Evolutionary conservation across 1,140 invertebrate species (phyloP).

Genomic region (Anagrus nilaparvatae): DNA sequence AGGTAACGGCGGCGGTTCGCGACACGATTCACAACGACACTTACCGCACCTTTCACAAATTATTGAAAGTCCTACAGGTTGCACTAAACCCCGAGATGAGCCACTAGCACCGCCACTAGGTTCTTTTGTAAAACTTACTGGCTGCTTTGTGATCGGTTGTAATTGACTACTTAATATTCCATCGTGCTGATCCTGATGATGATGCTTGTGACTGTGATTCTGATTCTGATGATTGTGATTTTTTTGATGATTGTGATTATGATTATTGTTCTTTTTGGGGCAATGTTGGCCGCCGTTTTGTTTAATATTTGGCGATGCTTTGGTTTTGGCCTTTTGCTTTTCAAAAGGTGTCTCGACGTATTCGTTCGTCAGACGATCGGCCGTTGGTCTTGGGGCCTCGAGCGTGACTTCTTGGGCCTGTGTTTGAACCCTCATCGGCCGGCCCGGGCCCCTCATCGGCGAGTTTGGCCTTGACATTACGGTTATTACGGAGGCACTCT

Average conservation of each 20-base stretch:
- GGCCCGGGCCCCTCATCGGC: slow-evolving; percentile 28
- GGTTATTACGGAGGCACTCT: background rate
- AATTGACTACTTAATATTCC: too few relatives aligned
- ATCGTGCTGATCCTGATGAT: slow-evolving; percentile 21
- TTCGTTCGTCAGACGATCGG: slow-evolving; percentile 67
- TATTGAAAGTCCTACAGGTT: slow-evolving; percentile 47
- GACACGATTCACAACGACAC: slow-evolving; percentile 80
- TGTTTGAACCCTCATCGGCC: slow-evolving; percentile 8
- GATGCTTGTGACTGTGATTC: slow-evolving; percentile 16
- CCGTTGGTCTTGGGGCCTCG: slow-evolving; percentile 62
- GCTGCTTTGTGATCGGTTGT: slow-evolving; percentile 45
- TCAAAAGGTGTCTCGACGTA: slow-evolving; percentile 74
- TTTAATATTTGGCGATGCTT: slow-evolving; percentile 13
- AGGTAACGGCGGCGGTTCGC: slow-evolving; percentile 70
- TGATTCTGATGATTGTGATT: slow-evolving; percentile 22
- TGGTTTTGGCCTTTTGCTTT: slow-evolving; percentile 20
- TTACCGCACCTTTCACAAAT: slow-evolving; percentile 76
- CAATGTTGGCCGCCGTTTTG: slow-evolving; percentile 18
- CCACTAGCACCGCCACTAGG: slow-evolving; percentile 27
- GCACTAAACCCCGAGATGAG: slow-evolving; percentile 15
- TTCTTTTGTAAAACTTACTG: slow-evolving; percentile 47
- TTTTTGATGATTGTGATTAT: slow-evolving; percentile 18
- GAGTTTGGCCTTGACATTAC: background rate
- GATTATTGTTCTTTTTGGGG: slow-evolving; percentile 8
- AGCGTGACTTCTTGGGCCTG: slow-evolving; percentile 46